phyloP scores from a whole-genome alignment of 2,113 vertebrate species.

The Dendropsophus ebraccatus region DNA sequence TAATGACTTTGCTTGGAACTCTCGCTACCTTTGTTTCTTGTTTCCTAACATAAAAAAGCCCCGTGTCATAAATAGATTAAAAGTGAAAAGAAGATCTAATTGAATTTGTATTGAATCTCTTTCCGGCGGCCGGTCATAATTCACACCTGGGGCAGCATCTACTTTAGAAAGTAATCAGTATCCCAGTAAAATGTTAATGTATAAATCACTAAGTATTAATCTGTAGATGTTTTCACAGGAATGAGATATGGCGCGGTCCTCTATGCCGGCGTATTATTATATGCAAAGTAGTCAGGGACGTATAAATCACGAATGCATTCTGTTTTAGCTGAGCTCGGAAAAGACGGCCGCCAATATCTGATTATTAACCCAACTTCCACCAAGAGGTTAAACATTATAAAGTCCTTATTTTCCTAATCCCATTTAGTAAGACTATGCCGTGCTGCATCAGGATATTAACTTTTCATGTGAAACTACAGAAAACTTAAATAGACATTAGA shows the following conservation, averaged over 20 bases:
- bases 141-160: conserved; percentile 17
- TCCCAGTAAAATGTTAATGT: conserved; percentile 5
- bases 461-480: too few relatives aligned
- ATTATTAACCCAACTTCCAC: conserved; percentile 6
- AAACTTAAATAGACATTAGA: too few relatives aligned
- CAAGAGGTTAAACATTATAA: not conserved
- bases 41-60: not conserved
- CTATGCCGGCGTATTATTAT: conserved; percentile 42
- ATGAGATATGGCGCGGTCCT: conserved; percentile 37
- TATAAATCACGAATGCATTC: conserved; percentile 51
- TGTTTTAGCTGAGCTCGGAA: conserved; percentile 26
- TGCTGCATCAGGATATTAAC: not conserved
- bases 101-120: conserved; percentile 28
- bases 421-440: not conserved
- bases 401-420: not conserved
- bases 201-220: conserved; percentile 49
- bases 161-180: conserved; percentile 31
- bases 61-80: not conserved
- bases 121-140: not conserved
- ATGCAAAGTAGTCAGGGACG: conserved; percentile 40
- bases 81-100: conserved; percentile 11
- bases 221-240: conserved; percentile 35
- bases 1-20: not conserved
- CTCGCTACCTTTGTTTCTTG: not conserved
- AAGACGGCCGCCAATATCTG: conserved; percentile 23